These are phyloP conservation scores for Diadegma fenestrale DNA, from an alignment of 2,888 invertebrate genomes.

Conservation along the genomic window DNA sequence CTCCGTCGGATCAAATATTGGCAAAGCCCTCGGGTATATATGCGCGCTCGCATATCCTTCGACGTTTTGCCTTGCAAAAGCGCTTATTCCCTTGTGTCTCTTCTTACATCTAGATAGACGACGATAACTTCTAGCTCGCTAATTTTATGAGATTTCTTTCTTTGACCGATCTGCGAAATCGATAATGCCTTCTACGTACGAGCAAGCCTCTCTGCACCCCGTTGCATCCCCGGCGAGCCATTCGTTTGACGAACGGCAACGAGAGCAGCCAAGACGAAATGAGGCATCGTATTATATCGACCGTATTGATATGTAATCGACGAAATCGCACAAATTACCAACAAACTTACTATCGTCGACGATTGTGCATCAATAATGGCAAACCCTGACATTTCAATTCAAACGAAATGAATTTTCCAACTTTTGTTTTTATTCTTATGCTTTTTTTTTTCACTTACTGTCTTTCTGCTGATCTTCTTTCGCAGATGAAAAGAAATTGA, in stretches of 20 bases:
- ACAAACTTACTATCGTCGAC: not conserved
- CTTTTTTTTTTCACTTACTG: not conserved
- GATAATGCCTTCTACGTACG: slow-evolving; percentile 37
- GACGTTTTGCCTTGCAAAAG: slow-evolving; percentile 20
- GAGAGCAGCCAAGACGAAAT: slow-evolving; percentile 14
- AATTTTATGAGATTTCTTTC: slow-evolving; percentile 74
- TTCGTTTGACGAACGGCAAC: slow-evolving; percentile 39
- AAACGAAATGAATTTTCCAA: not conserved
- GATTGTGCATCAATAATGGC: not conserved
- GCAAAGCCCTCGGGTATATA: slow-evolving; percentile 54
- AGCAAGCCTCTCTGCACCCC: slow-evolving; percentile 5
- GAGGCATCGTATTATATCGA: slow-evolving; percentile 44
- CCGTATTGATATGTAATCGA: slow-evolving; percentile 17
- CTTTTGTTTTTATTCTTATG: not conserved
- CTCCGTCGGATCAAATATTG: slow-evolving; percentile 66
- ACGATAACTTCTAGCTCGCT: slow-evolving; percentile 74
- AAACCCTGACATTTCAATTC: not conserved
- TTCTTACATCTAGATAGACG: slow-evolving; percentile 57
- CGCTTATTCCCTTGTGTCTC: slow-evolving; percentile 20
- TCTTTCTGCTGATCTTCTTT: not conserved
- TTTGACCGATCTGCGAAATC: slow-evolving; percentile 63
- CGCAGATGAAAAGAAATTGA: not conserved
- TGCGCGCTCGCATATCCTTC: slow-evolving; percentile 14
- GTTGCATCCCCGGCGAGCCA: slow-evolving; percentile 30
- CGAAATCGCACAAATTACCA: not conserved